A percentile compares a stretch with the other conserved stretches of the same genome.
Evolutionary conservation across 2,888 invertebrate genomes (phyloP).

Genomic region (Nephrocerus scutellatus): DNA sequence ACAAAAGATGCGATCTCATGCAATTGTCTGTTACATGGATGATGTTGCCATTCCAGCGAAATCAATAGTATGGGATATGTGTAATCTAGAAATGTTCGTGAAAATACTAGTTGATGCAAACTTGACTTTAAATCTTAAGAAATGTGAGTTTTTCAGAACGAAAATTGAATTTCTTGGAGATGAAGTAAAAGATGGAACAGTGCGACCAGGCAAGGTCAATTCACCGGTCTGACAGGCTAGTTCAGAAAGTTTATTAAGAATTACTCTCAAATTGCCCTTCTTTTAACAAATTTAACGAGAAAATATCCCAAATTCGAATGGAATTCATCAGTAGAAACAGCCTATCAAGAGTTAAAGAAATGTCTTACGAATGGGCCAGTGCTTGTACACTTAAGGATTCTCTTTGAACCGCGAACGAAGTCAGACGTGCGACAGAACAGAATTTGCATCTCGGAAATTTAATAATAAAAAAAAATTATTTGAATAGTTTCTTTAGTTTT

Average conservation of each 20-base stretch:
- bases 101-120: too few relatives aligned
- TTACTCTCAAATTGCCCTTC: background rate
- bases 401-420: too few relatives aligned
- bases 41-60: slow-evolving; percentile 4
- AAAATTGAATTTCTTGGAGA: slow-evolving; percentile 1
- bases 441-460: too few relatives aligned
- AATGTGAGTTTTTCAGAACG: background rate
- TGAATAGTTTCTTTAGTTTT: too few relatives aligned
- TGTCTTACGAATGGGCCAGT: too few relatives aligned
- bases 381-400: too few relatives aligned
- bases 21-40: slow-evolving; percentile 2
- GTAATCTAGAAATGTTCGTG: too few relatives aligned
- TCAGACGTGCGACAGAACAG: too few relatives aligned
- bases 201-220: background rate
- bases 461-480: too few relatives aligned
- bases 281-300: slow-evolving; percentile 4
- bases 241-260: slow-evolving; percentile 7
- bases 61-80: background rate
- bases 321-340: background rate
- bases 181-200: background rate
- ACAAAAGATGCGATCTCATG: background rate
- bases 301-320: background rate
- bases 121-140: too few relatives aligned
- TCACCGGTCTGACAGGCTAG: slow-evolving; percentile 4
- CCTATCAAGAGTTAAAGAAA: slow-evolving; percentile 1